Percentiles rank a stretch among this genome's conserved stretches.
These are phyloP conservation scores for Sinohyriopsis cumingii DNA, from an alignment of 2,888 invertebrate species.

Conservation along the genomic window DNA sequence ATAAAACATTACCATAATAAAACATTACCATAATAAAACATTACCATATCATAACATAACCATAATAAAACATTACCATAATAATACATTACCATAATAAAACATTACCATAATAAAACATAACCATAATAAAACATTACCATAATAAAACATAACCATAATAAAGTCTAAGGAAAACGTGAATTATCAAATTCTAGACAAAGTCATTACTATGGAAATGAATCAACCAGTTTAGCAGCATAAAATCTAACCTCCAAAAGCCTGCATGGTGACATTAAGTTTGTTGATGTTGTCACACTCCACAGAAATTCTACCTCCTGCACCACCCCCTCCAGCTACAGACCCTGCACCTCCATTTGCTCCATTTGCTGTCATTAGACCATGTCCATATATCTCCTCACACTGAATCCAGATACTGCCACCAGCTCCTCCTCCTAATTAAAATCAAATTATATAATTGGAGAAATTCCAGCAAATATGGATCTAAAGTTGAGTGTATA, in stretches of 20 bases:
- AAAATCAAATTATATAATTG: neutral
- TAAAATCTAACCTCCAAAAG: slow-evolving; percentile 48
- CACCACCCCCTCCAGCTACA: slow-evolving; percentile 54
- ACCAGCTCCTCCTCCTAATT: slow-evolving; percentile 58
- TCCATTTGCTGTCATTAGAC: slow-evolving; percentile 49
- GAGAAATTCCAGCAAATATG: neutral
- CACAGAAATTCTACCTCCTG: slow-evolving; percentile 55
- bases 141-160: no score
- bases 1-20: no score
- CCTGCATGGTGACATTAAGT: slow-evolving; percentile 47
- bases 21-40: no score
- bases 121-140: no score
- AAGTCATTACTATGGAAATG: neutral
- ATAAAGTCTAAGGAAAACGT: neutral
- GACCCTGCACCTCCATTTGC: slow-evolving; percentile 34
- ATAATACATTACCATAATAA: no score
- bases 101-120: no score
- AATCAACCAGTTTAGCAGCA: neutral
- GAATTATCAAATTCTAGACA: neutral
- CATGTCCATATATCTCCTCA: slow-evolving; percentile 55
- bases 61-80: no score
- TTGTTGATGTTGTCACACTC: slow-evolving; percentile 44
- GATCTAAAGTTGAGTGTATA: neutral
- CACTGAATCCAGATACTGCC: slow-evolving; percentile 55
- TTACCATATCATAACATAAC: no score